Conservation (phyloP, 2,797 vertebrate species). For the Ctenopoma kingsleyae region DNA sequence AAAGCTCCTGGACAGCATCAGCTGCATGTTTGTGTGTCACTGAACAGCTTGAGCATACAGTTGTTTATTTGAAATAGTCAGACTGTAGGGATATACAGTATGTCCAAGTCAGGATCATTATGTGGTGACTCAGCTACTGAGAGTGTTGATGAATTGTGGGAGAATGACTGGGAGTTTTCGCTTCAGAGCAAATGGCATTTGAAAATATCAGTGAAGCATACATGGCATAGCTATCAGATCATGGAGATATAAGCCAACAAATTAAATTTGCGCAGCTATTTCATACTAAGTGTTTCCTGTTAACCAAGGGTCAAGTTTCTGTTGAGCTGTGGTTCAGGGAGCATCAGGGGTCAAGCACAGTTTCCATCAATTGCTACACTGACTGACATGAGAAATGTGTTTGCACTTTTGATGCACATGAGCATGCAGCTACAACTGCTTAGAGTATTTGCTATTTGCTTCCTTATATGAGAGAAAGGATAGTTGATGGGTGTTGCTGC, state of each 20-base stretch:
- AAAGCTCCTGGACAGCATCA: conserved; percentile 55
- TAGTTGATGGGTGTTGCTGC: conserved; percentile 5
- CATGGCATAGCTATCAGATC: background rate
- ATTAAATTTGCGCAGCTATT: conserved; percentile 25
- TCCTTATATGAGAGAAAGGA: background rate
- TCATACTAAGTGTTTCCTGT: conserved; percentile 39
- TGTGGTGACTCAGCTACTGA: background rate
- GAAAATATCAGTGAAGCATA: background rate
- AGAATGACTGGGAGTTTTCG: background rate
- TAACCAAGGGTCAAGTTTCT: conserved; percentile 37
- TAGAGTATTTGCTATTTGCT: conserved; percentile 10
- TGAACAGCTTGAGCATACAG: background rate
- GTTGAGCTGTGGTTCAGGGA: conserved; percentile 41
- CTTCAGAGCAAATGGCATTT: background rate
- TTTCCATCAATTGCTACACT: conserved; percentile 29
- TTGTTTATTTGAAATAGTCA: conserved; percentile 4
- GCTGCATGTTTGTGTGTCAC: conserved; percentile 29
- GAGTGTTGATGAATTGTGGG: background rate
- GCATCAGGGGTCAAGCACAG: conserved; percentile 25
- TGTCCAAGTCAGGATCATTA: background rate
- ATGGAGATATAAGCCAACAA: background rate
- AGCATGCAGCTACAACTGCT: background rate
- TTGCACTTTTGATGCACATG: background rate
- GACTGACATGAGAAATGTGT: conserved; percentile 15
- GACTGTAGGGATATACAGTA: background rate